Percentiles rank a stretch among this genome's conserved stretches.
Evolutionary conservation across 2,797 vertebrate genomes (phyloP).

Genomic region (Philypnodon macrostomus): DNA sequence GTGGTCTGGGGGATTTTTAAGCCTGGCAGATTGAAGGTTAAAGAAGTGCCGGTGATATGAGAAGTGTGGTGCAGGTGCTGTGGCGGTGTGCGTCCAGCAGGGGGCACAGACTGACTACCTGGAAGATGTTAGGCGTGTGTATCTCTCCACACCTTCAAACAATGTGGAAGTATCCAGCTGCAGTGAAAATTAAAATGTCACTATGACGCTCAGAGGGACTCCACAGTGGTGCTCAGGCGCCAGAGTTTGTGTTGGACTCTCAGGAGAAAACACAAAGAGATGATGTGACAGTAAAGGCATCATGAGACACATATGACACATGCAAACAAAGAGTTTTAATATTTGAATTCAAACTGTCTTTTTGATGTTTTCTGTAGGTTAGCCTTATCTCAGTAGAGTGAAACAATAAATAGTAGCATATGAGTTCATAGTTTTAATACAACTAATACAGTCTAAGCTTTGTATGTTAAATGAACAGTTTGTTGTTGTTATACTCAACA

Average conservation of each 20-base stretch:
- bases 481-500: conserved; percentile 41
- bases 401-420: not conserved
- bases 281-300: not conserved
- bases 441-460: too few relatives aligned
- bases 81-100: conserved; percentile 74
- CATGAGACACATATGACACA: not conserved
- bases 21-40: conserved; percentile 67
- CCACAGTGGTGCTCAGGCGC: not conserved
- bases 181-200: conserved; percentile 12
- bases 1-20: conserved; percentile 67
- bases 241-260: not conserved
- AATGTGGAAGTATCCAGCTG: conserved; percentile 11
- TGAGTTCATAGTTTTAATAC: not conserved
- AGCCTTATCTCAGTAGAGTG: not conserved
- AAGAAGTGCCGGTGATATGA: conserved; percentile 49
- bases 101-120: conserved; percentile 79
- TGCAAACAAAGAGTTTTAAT: not conserved
- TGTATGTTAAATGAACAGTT: too few relatives aligned
- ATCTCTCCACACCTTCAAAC: conserved; percentile 23
- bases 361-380: not conserved
- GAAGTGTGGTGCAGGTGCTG: conserved; percentile 24
- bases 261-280: conserved; percentile 3
- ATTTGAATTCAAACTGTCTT: not conserved
- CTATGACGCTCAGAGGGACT: not conserved
- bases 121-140: conserved; percentile 6